Base-by-base conservation (phyloP, 1,140 invertebrate species). In the Caenorhabditis inopinata region DNA sequence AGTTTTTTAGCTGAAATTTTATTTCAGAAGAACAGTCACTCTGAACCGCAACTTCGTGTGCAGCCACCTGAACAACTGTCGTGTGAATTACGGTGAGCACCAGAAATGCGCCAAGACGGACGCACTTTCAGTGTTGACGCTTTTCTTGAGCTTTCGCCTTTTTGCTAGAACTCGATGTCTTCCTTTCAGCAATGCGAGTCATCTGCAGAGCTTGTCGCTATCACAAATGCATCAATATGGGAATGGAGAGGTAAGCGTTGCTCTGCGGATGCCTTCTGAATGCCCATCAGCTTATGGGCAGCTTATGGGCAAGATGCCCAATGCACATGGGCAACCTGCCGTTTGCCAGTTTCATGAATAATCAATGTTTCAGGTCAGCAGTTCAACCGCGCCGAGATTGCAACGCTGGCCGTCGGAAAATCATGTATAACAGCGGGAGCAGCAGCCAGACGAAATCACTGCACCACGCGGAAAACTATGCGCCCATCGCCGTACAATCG, bases 141-240 rank as follows among this genome's bases (percentile, higher is more conserved):
- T 23, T 23, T 35, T 74, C 38, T 42, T 42, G 38, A 7, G 38
- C 38, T n/a, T n/a, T n/a, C n/a, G n/a, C n/a, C n/a, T n/a, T n/a
- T n/a, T n/a, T n/a, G n/a, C n/a, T n/a, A n/a, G 14, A 42, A 42
- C 38, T 42, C 38, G 5, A 42, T 42, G 14, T 7, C 14, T 42
- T 75, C 21, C 32, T 49, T 82, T 48, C 58, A 82, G 80, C 82
- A 3, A 83, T 83, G 82, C 47, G 82, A 76, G 82, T 83, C 11
- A 83, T 83, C 27, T 83, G 82, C 29, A 73, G 82, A 5, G 82
- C 82, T 12, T 83, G 82, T 68, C 46, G 82, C 1, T 83, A 83
- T 23, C 35, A 75, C 11, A 46, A 82, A 38, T 82, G 81, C 42
- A 29, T 82, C 1, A 25, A 18, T 18, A 82, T 74, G 48, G 82